These are phyloP conservation scores for Manacus vitellinus DNA, from an alignment of 2,113 vertebrate species.

Conservation along the genomic window DNA sequence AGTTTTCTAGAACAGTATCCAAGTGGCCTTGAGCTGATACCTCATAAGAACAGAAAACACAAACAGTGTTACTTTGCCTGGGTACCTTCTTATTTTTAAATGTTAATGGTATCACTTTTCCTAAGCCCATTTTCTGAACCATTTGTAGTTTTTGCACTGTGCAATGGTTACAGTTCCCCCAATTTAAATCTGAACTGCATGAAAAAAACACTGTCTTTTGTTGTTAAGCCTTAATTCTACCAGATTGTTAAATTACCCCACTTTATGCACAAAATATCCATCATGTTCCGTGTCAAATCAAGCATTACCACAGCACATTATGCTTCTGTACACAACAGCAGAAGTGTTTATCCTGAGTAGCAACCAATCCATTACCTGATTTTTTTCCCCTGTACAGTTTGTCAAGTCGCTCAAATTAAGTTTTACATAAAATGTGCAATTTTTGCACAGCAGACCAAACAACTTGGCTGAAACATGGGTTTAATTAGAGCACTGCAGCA, in stretches of 20 bases:
- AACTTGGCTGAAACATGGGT: not conserved
- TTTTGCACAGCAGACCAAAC: not conserved
- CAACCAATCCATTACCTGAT: not conserved
- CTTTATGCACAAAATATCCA: not conserved
- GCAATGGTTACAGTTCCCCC: not conserved
- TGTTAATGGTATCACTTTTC: not conserved
- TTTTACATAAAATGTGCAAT: not conserved
- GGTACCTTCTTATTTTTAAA: fast-evolving
- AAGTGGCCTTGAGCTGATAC: not conserved
- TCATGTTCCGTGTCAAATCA: not conserved
- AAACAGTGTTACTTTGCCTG: not conserved
- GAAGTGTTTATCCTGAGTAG: not conserved
- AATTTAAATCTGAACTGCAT: not conserved
- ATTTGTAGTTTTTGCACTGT: not conserved
- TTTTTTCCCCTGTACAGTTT: not conserved
- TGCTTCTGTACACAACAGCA: not conserved
- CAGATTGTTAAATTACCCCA: not conserved
- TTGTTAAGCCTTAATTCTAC: not conserved
- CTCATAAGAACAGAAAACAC: not conserved
- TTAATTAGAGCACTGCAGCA: not conserved
- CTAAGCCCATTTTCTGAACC: not conserved
- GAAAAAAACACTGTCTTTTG: no score
- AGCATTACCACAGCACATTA: not conserved
- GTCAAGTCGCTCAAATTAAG: not conserved
- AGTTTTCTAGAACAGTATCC: fast-evolving